These are phyloP conservation scores for Cerastoderma edule DNA, from an alignment of 2,888 invertebrate species.

Conservation along the genomic window DNA sequence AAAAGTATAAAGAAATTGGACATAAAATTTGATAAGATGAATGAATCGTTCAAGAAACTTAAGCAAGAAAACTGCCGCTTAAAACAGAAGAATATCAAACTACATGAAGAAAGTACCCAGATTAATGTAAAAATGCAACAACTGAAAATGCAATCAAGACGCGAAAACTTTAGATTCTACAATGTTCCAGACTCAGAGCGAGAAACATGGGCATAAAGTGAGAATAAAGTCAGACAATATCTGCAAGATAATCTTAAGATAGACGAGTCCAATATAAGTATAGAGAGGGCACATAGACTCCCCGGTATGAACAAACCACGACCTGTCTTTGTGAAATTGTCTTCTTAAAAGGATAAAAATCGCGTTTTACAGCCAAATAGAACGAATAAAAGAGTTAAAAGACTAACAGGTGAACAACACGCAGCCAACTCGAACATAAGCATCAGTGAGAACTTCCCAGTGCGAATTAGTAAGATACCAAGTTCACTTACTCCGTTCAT, in stretches of 20 bases:
- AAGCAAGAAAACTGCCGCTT: background rate
- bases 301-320: background rate
- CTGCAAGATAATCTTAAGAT: background rate
- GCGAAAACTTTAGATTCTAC: conserved; percentile 6
- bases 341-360: conserved; percentile 4
- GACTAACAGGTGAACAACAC: background rate
- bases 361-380: background rate
- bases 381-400: background rate
- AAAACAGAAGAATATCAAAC: background rate
- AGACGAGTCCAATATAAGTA: background rate
- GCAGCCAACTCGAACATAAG: background rate
- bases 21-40: background rate
- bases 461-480: background rate
- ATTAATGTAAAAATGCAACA: background rate
- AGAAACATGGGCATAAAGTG: conserved; percentile 1
- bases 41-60: background rate
- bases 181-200: background rate
- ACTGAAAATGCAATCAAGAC: background rate
- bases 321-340: conserved; percentile 10
- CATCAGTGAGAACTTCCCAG: background rate
- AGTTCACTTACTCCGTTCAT: background rate
- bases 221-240: conserved; percentile 1
- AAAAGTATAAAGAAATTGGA: background rate
- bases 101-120: background rate
- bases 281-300: conserved; percentile 3